These are phyloP conservation scores for Solenopsis invicta DNA, from an alignment of 1,140 invertebrate genomes.

Conservation along the genomic window DNA sequence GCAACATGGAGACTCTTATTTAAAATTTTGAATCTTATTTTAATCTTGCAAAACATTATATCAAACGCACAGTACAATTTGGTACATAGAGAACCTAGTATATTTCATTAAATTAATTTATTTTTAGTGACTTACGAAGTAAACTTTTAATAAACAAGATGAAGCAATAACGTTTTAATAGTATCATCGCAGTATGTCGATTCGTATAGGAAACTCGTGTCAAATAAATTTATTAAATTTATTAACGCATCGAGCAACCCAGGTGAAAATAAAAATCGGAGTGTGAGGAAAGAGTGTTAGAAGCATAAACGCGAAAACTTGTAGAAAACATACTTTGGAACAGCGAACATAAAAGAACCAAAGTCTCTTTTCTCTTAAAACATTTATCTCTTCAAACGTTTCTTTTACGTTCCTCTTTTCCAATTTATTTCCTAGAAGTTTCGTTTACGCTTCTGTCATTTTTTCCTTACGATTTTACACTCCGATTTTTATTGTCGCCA, in stretches of 20 bases:
- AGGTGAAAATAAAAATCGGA: too few relatives aligned
- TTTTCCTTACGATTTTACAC: too few relatives aligned
- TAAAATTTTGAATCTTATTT: background rate
- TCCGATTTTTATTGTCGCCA: too few relatives aligned
- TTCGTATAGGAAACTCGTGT: background rate
- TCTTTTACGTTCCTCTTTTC: too few relatives aligned
- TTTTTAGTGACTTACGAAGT: background rate
- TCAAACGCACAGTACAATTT: background rate
- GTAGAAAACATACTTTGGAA: too few relatives aligned
- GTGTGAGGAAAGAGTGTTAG: too few relatives aligned
- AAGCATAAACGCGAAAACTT: too few relatives aligned
- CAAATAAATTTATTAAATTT: conserved; percentile 10
- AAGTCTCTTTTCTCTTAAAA: too few relatives aligned
- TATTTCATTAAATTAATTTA: background rate
- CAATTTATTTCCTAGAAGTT: too few relatives aligned
- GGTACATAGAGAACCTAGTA: background rate
- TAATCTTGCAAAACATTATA: background rate
- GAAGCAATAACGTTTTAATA: background rate
- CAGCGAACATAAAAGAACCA: too few relatives aligned
- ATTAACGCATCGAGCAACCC: background rate
- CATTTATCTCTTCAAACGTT: too few relatives aligned
- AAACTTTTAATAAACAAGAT: background rate
- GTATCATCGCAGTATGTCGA: background rate
- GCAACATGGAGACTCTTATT: background rate
- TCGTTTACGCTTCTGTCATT: too few relatives aligned